These are phyloP conservation scores for Sorex maritimensis DNA, from an alignment of 2,797 vertebrate species.

Conservation along the genomic window DNA sequence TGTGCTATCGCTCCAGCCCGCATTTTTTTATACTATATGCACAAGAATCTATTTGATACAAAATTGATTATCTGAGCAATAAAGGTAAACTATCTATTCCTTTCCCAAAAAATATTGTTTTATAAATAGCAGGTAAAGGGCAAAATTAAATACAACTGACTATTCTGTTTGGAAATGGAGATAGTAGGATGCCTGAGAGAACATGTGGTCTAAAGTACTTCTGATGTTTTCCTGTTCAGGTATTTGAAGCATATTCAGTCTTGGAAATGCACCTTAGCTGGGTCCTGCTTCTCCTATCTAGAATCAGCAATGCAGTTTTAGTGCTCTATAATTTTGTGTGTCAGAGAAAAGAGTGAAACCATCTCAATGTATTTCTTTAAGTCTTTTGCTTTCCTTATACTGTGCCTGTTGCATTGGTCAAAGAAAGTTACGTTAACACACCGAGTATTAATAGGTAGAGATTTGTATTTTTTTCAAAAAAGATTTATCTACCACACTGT, in stretches of 20 bases:
- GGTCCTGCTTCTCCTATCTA: background rate
- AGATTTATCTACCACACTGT: background rate
- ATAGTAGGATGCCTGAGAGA: background rate
- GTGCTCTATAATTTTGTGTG: background rate
- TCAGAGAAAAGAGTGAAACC: background rate
- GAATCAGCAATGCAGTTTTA: background rate
- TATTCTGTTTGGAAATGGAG: background rate
- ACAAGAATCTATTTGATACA: background rate
- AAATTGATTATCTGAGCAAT: background rate
- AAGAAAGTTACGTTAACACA: background rate
- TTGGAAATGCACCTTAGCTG: background rate
- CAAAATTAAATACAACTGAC: background rate
- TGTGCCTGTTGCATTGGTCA: background rate
- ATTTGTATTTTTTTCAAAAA: background rate
- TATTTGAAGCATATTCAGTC: background rate
- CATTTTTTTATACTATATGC: background rate
- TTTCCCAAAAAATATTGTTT: background rate
- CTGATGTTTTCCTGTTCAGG: background rate
- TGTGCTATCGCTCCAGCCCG: too few relatives aligned
- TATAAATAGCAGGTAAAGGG: background rate
- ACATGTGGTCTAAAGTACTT: background rate
- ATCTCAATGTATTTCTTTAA: background rate
- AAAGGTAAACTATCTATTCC: background rate
- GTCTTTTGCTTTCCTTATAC: background rate
- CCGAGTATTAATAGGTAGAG: fast-evolving